A percentile compares a stretch with the other conserved stretches of the same genome.
Evolutionary conservation across 2,113 vertebrate species (phyloP).

Genomic region (Peromyscus polionotus): DNA sequence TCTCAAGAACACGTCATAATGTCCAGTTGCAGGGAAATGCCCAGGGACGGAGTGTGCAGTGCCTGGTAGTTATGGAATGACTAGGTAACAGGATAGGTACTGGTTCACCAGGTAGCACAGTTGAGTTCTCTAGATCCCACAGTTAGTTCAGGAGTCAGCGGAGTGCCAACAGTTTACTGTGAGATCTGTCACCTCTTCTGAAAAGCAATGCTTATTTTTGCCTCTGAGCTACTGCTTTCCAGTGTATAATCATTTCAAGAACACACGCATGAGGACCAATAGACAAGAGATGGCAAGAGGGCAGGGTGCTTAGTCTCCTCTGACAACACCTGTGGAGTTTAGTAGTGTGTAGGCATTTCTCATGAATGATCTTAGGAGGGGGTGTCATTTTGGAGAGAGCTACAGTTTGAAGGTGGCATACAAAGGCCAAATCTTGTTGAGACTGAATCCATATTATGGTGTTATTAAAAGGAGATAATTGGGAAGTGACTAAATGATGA

Average conservation of each 20-base stretch:
- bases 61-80: neutral
- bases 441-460: neutral
- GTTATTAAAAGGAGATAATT: neutral
- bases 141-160: neutral
- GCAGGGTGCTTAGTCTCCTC: too few species aligned
- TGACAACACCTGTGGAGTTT: neutral
- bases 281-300: neutral
- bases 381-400: neutral
- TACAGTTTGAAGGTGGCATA: neutral
- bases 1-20: neutral
- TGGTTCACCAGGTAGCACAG: neutral
- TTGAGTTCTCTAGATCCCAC: neutral
- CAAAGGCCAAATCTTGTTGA: too few species aligned
- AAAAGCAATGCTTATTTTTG: neutral
- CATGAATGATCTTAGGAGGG: neutral
- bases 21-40: neutral
- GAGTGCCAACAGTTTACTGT: neutral
- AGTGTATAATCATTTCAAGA: neutral
- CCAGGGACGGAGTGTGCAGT: neutral
- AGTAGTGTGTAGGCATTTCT: neutral
- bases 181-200: neutral
- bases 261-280: neutral
- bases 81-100: neutral
- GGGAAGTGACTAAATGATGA: neutral
- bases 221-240: neutral